Evolutionary conservation across 2,113 vertebrate species (phyloP).

Genomic region (Pimephales promelas): DNA sequence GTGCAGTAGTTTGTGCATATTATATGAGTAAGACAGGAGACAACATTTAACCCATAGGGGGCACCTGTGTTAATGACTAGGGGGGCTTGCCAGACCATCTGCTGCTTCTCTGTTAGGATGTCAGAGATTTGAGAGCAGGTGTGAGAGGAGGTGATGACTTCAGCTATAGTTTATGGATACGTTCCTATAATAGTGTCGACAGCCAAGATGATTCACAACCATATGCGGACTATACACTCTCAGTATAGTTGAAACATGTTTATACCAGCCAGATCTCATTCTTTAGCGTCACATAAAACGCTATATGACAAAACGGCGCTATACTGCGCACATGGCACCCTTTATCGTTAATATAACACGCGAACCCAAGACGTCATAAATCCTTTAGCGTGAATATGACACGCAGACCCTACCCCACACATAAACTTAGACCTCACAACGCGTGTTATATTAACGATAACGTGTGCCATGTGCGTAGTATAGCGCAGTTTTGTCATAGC

Average conservation of each 20-base stretch:
- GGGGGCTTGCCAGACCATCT: slow-evolving; percentile 36
- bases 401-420: too few species aligned
- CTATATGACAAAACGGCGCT: too few species aligned
- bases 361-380: too few species aligned
- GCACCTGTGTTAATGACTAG: slow-evolving; percentile 29
- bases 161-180: slow-evolving; percentile 1
- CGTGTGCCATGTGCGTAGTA: too few species aligned
- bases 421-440: too few species aligned
- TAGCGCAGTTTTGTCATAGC: too few species aligned
- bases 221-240: neutral
- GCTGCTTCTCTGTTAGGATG: slow-evolving; percentile 4
- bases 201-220: neutral
- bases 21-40: neutral
- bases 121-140: slow-evolving; percentile 1
- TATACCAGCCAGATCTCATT: too few species aligned
- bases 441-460: too few species aligned
- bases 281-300: too few species aligned
- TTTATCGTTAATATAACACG: too few species aligned
- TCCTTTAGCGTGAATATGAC: too few species aligned
- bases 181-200: neutral
- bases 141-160: neutral
- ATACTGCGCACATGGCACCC: too few species aligned
- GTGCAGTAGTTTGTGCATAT: slow-evolving; percentile 28
- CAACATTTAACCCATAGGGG: neutral
- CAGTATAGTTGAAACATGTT: neutral